Evolutionary conservation across 2,797 vertebrate genomes (phyloP), one percentile per base, ranked within the genome.

Genomic region (Dipus sagitta): DNA sequence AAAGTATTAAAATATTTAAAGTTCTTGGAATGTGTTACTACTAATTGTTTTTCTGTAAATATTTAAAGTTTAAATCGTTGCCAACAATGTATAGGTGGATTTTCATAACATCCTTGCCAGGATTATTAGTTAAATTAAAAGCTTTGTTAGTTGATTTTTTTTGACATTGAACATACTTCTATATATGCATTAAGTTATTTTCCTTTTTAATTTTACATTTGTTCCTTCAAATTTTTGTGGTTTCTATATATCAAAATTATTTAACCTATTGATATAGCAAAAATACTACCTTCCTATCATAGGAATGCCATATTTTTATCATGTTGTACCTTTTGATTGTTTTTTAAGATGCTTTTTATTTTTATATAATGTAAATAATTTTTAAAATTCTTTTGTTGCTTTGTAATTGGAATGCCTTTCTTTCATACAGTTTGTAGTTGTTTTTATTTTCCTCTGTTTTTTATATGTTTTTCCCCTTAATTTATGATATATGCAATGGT

Each of bases 141-240:
- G n/a, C 11, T 52, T 79, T 70, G 86, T 93, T 92, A 76, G 84
- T 60, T 93, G 78, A 74, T 81, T 88, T 24, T 88, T 24, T 93
- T 87, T 90, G 83, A 86, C 85, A 20, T 60, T 94, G 75, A 85
- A 82, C 12, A 94, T 83, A 88, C 68, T 95, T 82, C 32, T 83
- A 10, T 75, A 9, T 77, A 54, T 54, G 28, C 42, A 71, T 92
- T 90, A 67, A 81, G 81, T 80, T 86, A 82, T 64, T 91, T 88
- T 34, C 32, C 68, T 90, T 81, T 91, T 76, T 75, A 28, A 92
- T 54, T 95, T 91, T 72, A 81, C 3, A 85, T 76, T 85, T n/a
- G 38, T 92, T 75, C 91, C 38, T 94, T 92, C 9, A 18, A 82
- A 4, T 77, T 94, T 95, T 87, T 95, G 30, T 91, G 6, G 86